A percentile compares a stretch with the other conserved stretches of the same genome.
Evolutionary conservation across 1,140 invertebrate species (phyloP).

Genomic region (Apis mellifera): Amel_HAv3.1 CM009941.2:13326001-13326500

Average conservation of each 20-base stretch:
- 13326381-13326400: neutral
- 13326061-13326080: slow-evolving; percentile 49
- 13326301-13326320: neutral
- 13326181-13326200: slow-evolving; percentile 33
- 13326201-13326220: neutral
- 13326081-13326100: slow-evolving; percentile 62
- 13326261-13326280: neutral
- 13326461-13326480: slow-evolving; percentile 41
- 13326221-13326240: rapidly evolving
- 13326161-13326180: neutral
- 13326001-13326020: slow-evolving; percentile 68
- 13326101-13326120: slow-evolving; percentile 41
- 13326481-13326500: slow-evolving; percentile 17
- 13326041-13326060: neutral
- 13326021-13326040: slow-evolving; percentile 55
- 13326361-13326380: no score
- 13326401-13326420: slow-evolving; percentile 1
- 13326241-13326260: neutral
- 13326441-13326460: slow-evolving; percentile 35
- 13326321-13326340: neutral
- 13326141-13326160: slow-evolving; percentile 33
- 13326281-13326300: neutral
- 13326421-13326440: slow-evolving; percentile 55
- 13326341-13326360: neutral
- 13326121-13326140: slow-evolving; percentile 16